Base-by-base conservation (phyloP, 2,888 invertebrate species). In the Protula sp. region DNA sequence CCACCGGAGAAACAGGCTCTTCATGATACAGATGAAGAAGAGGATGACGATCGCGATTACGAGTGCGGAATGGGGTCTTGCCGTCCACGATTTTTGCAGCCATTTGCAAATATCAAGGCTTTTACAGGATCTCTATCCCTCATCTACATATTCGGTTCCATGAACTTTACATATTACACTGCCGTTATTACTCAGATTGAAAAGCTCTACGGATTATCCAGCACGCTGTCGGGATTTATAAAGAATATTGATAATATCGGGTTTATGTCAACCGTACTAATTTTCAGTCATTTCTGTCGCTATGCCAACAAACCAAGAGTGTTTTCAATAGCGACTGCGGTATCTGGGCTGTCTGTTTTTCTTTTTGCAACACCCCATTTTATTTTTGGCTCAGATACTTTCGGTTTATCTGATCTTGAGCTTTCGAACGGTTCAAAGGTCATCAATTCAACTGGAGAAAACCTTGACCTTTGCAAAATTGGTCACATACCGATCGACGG, bases 221-320 rank as follows among this genome's bases (percentile, higher is more conserved):
- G 72, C 61, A 67, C 72, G 14, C 66, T 72, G 53, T 69, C 70
- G 2, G 76, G 76, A 0, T 61, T 74, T 26, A 60, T 76, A 5
- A 67, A 75, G 64, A 71, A 71, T 54, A 71, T 72, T 60, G 75
- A 76, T 59, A 74, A 76, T 60, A 67, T 75, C n/a, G 74, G 75
- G 31, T 74, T 68, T 62, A 60, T 74, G 55, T 24, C 58, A 2
- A 64, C 67, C 2, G 71, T 72, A 9, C 62, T 73, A 1, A 50
- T 71, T 3, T 51, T 72, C 47, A 61, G 67, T 47, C 70, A 73
- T 54, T 72, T 70, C 48, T 60, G 53, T n/a, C 59, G 67, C 5
- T 57, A 66, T 30, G 28, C 61, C 30, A 66, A 67, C 58, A 67
- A 67, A 47, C 65, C 67, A 1, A 29, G 55, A 19, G 38, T 66